phyloP scores from a whole-genome alignment of 1,140 invertebrate genomes.

The Portunus trituberculatus region DNA sequence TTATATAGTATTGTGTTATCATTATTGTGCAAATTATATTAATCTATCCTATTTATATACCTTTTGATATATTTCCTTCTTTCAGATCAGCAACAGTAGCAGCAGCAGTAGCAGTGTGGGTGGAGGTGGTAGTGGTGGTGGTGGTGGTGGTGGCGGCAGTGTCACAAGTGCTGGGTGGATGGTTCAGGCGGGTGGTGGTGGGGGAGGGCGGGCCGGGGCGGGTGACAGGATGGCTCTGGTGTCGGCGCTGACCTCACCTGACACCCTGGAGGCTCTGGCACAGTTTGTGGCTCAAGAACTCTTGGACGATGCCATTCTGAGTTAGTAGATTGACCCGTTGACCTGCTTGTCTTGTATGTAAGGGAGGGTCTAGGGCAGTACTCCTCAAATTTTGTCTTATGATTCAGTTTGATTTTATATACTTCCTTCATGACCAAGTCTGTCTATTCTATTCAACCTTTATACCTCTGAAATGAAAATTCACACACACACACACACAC shows the following conservation, averaged over 20 bases:
- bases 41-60: too few species aligned
- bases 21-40: neutral
- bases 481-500: too few species aligned
- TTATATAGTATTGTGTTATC: neutral
- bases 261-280: conserved; percentile 50
- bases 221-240: conserved; percentile 25
- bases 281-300: conserved; percentile 69
- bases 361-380: too few species aligned
- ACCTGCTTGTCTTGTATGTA: neutral
- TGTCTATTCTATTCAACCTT: too few species aligned
- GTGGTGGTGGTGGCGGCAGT: neutral
- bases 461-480: too few species aligned
- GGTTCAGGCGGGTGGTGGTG: conserved; percentile 57
- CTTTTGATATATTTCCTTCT: too few species aligned
- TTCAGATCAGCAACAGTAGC: neutral
- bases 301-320: conserved; percentile 75
- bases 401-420: too few species aligned
- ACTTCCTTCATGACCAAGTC: too few species aligned
- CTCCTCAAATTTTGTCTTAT: too few species aligned
- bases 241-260: conserved; percentile 44
- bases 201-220: conserved; percentile 21
- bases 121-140: conserved; percentile 39
- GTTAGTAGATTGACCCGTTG: conserved; percentile 43
- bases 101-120: neutral
- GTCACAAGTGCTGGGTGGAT: conserved; percentile 50